Evolutionary conservation across 2,888 invertebrate genomes (phyloP), one percentile per base, ranked within the genome.

Genomic region (Psylliodes chrysocephalus): DNA sequence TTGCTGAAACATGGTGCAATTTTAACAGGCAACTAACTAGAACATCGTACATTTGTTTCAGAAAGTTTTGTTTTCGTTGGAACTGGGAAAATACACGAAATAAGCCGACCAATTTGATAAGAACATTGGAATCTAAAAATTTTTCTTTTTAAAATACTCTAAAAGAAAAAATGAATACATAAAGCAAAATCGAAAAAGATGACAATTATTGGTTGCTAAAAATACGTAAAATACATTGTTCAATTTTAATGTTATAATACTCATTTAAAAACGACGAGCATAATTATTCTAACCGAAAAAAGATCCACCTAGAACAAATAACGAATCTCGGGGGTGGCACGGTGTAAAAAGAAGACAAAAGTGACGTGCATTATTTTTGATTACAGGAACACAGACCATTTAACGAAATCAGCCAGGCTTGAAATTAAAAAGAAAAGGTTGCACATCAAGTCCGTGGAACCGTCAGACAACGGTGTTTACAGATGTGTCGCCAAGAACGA

Each of bases 391-490:
- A 87, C 87, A 30, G 86, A 88, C 76, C 86, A 87, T 60, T 76
- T 91, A 63, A 83, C 84, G 67, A 86, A 85, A 70, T 85, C 84
- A 64, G 84, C 86, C 28, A 86, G 87, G 60, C 81, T 90, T 56
- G 85, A 87, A 71, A 82, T 89, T 63, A 87, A 87, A 71, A 87
- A 87, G 76, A 86, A 86, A 73, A 84, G 86, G 63, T 79, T 91
- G 57, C 86, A 87, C 71, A 83, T 91, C 17, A 85, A 84, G 73
- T 80, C 83, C 47, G 85, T 85, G 4, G 82, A 82, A 33, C 81
- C 86, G 8, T 83, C 84, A 49, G 89, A 90, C 76, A 91, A 90
- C 79, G 93, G 92, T 0, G 86, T 91, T 60, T 93, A 92, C 82
- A 87, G 89, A 18, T 93, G 93, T 78, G 82, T 85, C 52, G 91